A percentile compares a stretch with the other conserved stretches of the same genome.
Conservation (phyloP, 2,888 invertebrate species). For the Lithodes maja region DNA sequence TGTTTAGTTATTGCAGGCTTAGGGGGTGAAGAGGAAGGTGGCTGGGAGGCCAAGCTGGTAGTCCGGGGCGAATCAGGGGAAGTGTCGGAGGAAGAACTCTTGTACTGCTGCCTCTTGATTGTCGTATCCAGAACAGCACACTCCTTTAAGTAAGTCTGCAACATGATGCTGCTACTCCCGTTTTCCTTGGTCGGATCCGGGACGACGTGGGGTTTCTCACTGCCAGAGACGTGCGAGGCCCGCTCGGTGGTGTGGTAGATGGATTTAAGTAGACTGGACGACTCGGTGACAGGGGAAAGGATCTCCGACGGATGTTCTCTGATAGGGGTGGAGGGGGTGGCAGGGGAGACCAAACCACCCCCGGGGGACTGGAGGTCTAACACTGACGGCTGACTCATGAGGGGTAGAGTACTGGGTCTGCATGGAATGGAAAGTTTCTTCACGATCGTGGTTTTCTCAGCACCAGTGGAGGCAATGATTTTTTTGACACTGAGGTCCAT, state of each 20-base stretch:
- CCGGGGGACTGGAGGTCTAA: constrained; percentile 69
- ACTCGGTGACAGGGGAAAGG: constrained; percentile 80
- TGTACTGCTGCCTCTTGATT: constrained; percentile 68
- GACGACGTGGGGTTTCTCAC: constrained; percentile 28
- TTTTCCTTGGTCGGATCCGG: constrained; percentile 52
- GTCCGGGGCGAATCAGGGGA: constrained; percentile 49
- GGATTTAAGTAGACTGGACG: constrained; percentile 79
- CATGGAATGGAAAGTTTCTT: constrained; percentile 27
- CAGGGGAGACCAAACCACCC: constrained; percentile 40
- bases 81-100: constrained; percentile 49
- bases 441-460: constrained; percentile 13
- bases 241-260: constrained; percentile 81
- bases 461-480: not conserved
- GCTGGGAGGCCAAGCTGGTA: not conserved
- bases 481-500: constrained; percentile 64
- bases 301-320: constrained; percentile 76
- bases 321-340: constrained; percentile 64
- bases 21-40: not conserved
- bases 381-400: constrained; percentile 75
- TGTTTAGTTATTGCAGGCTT: not conserved
- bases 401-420: constrained; percentile 52
- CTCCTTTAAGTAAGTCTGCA: constrained; percentile 68
- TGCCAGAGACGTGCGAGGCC: constrained; percentile 72
- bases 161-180: constrained; percentile 61
- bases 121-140: constrained; percentile 66